Evolutionary conservation across 35 echinoderm and acorn worm species (phyloP), one percentile per base, ranked within the genome.

Genomic region (Apostichopus californicus): DNA sequence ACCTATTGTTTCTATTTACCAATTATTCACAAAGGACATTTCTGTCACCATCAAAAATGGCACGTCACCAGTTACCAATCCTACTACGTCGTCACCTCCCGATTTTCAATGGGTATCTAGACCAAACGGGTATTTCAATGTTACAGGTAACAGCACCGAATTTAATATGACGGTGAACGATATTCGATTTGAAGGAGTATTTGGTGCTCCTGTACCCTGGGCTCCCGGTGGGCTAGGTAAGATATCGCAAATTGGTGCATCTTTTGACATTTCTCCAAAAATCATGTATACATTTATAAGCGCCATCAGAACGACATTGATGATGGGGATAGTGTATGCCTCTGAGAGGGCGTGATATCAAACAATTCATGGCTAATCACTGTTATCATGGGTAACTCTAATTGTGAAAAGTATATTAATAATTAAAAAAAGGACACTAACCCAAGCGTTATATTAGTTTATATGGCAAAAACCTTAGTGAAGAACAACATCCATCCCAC

Each of bases 81-180:
- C 83, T 12, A 55, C 57, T 87, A 21, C 23, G 18, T 20, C 58
- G 28, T 56, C 87, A 58, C 94, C 96, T 9, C 23, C 96, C 17
- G 55, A 95, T 61, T 98, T 98, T 56, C 65, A 91, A 77, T 98
- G 94, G 92, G 87, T 90, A 10, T 88, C 94, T 58, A 64, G 70
- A n/a, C 92, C 77, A 13, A 92, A 90, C 85, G 96, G 96, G 11
- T 95, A 80, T 21, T 98, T 95, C 90, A 98, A 95, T 23, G 96
- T 98, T 13, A 95, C 96, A 26, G 57, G 59, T 1, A 89, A 90
- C 15, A 84, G 78, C 22, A 98, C 96, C 8, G 34, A 78, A 1
- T 98, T 98, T 56, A 77, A 94, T 82, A 93, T 98, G 81, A 94
- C 94, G 5, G 83, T 95, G 9, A 78, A 78, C 1, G 92, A 92